phyloP scores from a whole-genome alignment of 1,140 invertebrate species.

The Cephus cinctus region DNA sequence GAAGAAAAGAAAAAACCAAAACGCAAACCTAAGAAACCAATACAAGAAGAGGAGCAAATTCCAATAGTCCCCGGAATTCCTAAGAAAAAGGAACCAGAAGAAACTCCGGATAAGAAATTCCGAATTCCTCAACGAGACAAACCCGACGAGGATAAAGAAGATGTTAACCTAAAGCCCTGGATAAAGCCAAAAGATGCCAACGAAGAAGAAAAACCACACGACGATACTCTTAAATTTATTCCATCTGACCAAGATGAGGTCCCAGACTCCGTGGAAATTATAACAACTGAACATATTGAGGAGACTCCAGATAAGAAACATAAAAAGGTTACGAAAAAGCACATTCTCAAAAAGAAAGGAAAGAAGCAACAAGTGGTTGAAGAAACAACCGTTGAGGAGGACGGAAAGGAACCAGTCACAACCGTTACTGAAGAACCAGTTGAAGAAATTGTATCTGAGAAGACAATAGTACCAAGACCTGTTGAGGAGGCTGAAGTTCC shows the following conservation, averaged over 20 bases:
- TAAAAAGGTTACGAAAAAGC: conserved; percentile 14
- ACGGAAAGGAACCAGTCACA: conserved; percentile 17
- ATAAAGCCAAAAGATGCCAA: conserved; percentile 25
- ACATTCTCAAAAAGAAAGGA: conserved; percentile 13
- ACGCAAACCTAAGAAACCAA: conserved; percentile 9
- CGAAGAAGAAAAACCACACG: conserved; percentile 25
- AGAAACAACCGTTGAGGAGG: conserved; percentile 28
- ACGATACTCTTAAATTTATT: conserved; percentile 17
- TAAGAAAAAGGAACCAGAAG: conserved; percentile 18
- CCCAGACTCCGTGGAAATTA: conserved; percentile 26
- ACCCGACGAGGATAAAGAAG: conserved; percentile 22
- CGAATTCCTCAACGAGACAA: conserved; percentile 15
- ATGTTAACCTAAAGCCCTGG: conserved; percentile 23
- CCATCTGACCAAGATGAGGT: too few species aligned
- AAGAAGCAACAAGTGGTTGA: conserved; percentile 29
- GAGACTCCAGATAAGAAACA: neutral
- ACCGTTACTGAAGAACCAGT: conserved; percentile 18
- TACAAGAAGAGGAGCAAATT: conserved; percentile 11
- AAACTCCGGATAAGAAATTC: conserved; percentile 17
- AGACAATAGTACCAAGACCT: conserved; percentile 8
- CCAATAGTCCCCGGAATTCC: conserved; percentile 12
- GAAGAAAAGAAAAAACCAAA: conserved; percentile 16
- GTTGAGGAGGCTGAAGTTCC: neutral
- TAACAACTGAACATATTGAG: conserved; percentile 23
- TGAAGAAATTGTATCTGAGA: conserved; percentile 19